A percentile compares a stretch with the other conserved stretches of the same genome.
phyloP scores from a whole-genome alignment of 1,140 invertebrate genomes.

The Melitaea cinxia region DNA sequence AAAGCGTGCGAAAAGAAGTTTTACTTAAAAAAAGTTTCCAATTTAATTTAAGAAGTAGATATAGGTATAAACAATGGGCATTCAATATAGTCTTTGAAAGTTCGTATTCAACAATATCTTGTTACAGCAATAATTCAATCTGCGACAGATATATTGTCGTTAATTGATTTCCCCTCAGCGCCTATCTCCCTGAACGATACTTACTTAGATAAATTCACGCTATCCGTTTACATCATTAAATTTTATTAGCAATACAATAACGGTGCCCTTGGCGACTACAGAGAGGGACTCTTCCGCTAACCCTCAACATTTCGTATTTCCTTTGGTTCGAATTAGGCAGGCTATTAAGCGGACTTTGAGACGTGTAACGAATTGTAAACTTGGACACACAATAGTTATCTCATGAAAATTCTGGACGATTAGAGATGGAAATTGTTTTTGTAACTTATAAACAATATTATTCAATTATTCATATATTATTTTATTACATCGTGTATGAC shows the following conservation, averaged over 20 bases:
- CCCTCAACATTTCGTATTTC: constrained; percentile 76
- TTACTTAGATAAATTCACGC: constrained; percentile 73
- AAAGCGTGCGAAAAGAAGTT: too few species aligned
- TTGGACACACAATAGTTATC: constrained; percentile 48
- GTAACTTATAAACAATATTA: neutral
- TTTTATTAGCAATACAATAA: constrained; percentile 79
- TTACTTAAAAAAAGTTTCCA: too few species aligned
- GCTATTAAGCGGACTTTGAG: constrained; percentile 75
- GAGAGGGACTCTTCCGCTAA: constrained; percentile 68
- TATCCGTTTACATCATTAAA: constrained; percentile 82
- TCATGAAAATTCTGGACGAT: constrained; percentile 39
- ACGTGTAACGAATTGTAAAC: constrained; percentile 77
- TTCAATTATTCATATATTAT: neutral
- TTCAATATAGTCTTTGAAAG: constrained; percentile 23
- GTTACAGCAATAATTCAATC: constrained; percentile 61
- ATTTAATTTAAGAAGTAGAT: too few species aligned
- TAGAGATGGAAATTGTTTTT: constrained; percentile 10
- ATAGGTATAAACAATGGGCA: too few species aligned
- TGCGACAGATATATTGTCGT: constrained; percentile 63
- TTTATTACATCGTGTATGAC: neutral
- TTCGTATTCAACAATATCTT: constrained; percentile 53
- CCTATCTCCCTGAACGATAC: constrained; percentile 49
- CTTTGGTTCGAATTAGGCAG: constrained; percentile 78
- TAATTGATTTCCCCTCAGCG: constrained; percentile 72
- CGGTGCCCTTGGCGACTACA: constrained; percentile 53